These are phyloP conservation scores for Phasia obesa DNA, from an alignment of 2,888 invertebrate genomes.

Conservation along the genomic window DNA sequence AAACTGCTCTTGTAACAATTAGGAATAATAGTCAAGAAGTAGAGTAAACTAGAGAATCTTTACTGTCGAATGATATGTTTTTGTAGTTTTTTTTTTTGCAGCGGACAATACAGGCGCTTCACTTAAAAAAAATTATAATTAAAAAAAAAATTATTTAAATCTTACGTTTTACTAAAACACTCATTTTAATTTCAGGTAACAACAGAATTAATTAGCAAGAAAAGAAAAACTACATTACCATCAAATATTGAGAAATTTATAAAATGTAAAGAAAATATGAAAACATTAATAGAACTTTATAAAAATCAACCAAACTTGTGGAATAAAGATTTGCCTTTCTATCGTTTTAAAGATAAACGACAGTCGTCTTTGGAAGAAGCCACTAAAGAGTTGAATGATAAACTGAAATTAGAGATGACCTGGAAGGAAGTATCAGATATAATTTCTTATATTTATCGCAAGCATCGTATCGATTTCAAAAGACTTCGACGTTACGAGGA, in stretches of 20 bases:
- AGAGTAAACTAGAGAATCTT: too few relatives aligned
- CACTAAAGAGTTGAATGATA: conserved; percentile 43
- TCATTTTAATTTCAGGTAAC: conserved; percentile 30
- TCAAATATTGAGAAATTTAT: conserved; percentile 41
- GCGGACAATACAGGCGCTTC: too few relatives aligned
- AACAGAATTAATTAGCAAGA: conserved; percentile 17
- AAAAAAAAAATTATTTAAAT: too few relatives aligned
- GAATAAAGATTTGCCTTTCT: conserved; percentile 54
- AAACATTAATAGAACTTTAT: conserved; percentile 53
- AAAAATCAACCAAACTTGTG: conserved; percentile 59
- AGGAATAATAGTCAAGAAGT: too few relatives aligned
- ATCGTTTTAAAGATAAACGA: conserved; percentile 53
- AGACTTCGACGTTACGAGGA: conserved; percentile 38
- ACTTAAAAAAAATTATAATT: too few relatives aligned
- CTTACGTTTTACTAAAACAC: background rate
- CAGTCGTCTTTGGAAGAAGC: conserved; percentile 47
- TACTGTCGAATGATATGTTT: too few relatives aligned
- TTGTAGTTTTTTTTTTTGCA: too few relatives aligned
- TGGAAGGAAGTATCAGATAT: conserved; percentile 47
- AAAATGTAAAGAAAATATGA: conserved; percentile 53
- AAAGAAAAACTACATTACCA: conserved; percentile 19
- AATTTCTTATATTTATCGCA: conserved; percentile 51
- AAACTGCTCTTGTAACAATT: too few relatives aligned
- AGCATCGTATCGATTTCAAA: conserved; percentile 47
- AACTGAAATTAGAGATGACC: conserved; percentile 23